A percentile compares a stretch with the other conserved stretches of the same genome.
Evolutionary conservation across 2,888 invertebrate genomes (phyloP).

Genomic region (Parnassius apollo): DNA sequence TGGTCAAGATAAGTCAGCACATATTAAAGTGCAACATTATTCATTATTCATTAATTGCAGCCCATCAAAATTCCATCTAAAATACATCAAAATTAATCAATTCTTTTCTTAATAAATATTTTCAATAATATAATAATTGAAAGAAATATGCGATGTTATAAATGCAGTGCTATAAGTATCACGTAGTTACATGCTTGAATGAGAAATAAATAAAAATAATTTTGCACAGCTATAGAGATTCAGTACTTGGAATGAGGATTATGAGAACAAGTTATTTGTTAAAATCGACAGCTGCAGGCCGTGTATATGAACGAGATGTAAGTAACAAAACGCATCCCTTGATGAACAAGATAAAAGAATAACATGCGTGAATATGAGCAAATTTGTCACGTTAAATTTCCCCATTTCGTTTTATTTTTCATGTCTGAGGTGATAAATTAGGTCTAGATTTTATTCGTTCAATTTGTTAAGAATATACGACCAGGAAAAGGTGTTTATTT

Average conservation of each 20-base stretch:
- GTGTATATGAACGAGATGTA: constrained; percentile 58
- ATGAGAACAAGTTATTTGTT: constrained; percentile 60
- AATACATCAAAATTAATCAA: too few relatives aligned
- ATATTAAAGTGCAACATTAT: too few relatives aligned
- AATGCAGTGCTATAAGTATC: constrained; percentile 9
- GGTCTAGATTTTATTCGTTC: too few relatives aligned
- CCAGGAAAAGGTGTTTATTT: too few relatives aligned
- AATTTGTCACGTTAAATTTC: constrained; percentile 27
- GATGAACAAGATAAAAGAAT: constrained; percentile 69
- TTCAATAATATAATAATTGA: too few relatives aligned
- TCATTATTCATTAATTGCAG: too few relatives aligned
- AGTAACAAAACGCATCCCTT: constrained; percentile 62
- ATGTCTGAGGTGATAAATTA: background rate
- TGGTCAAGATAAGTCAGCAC: too few relatives aligned
- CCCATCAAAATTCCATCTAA: too few relatives aligned
- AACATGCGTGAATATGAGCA: constrained; percentile 31
- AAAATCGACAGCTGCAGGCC: constrained; percentile 64
- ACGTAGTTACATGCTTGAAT: constrained; percentile 26
- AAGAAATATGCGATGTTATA: background rate
- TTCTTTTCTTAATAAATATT: too few relatives aligned
- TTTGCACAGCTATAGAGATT: constrained; percentile 21
- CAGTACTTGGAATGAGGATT: constrained; percentile 50
- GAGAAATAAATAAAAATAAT: constrained; percentile 31
- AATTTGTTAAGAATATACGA: too few relatives aligned
- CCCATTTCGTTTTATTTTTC: constrained; percentile 1